phyloP scores from a whole-genome alignment of 92 coral and sea anemone species.

The Palythoa grandiflora region DNA sequence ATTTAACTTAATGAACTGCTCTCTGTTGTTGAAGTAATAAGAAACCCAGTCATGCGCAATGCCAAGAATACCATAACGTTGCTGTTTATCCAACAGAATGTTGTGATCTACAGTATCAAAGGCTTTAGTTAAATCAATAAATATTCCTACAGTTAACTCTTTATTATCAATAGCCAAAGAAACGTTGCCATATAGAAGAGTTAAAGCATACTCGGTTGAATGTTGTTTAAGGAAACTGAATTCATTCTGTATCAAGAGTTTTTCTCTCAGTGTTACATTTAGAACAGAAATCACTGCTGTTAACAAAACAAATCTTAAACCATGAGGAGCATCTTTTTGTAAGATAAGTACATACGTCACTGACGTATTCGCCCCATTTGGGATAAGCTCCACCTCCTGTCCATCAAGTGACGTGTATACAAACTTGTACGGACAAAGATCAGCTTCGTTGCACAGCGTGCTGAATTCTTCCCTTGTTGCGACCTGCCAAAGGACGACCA shows the following conservation, averaged over 20 bases:
- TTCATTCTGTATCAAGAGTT: background rate
- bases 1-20: background rate
- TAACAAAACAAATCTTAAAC: too few relatives aligned
- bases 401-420: conserved; percentile 96
- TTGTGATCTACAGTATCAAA: background rate
- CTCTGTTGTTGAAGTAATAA: background rate
- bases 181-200: background rate
- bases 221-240: background rate
- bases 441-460: conserved; percentile 95
- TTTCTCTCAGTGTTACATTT: too few relatives aligned
- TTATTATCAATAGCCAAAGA: background rate
- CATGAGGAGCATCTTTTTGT: background rate
- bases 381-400: conserved; percentile 88
- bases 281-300: too few relatives aligned
- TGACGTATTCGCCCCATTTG: conserved; percentile 72
- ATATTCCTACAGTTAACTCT: background rate
- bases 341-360: conserved; percentile 80
- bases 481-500: conserved; percentile 54
- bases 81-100: background rate
- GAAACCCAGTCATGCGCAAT: background rate
- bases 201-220: background rate
- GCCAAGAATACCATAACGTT: background rate
- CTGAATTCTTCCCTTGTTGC: conserved; percentile 86
- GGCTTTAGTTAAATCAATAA: background rate
- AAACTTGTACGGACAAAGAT: conserved; percentile 90